phyloP scores from a whole-genome alignment of 2,888 invertebrate species.

The Cataglyphis cursor region DNA sequence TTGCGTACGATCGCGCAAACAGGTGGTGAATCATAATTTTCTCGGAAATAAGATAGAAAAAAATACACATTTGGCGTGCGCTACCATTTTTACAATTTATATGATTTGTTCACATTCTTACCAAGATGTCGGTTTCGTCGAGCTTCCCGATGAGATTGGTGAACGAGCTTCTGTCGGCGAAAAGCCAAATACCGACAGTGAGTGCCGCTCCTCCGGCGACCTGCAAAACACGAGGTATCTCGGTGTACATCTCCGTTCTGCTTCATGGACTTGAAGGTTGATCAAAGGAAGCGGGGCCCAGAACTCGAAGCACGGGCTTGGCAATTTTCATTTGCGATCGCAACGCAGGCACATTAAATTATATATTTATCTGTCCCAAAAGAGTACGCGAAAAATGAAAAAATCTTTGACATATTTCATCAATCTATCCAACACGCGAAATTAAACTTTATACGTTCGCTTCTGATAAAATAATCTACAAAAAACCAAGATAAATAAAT shows the following conservation, averaged over 20 bases:
- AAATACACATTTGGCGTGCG: neutral
- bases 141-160: conserved; percentile 85
- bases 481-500: too few species aligned
- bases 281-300: conserved; percentile 8
- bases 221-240: conserved; percentile 83
- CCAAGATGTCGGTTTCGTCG: conserved; percentile 80
- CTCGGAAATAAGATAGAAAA: neutral
- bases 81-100: neutral
- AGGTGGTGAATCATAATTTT: conserved; percentile 10
- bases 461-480: neutral
- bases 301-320: neutral
- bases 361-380: neutral
- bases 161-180: conserved; percentile 90
- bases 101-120: conserved; percentile 66
- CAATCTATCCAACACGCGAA: neutral
- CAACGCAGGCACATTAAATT: neutral
- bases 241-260: conserved; percentile 52
- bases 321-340: neutral
- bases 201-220: conserved; percentile 89
- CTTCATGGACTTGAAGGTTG: conserved; percentile 46
- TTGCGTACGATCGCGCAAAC: neutral
- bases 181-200: conserved; percentile 91
- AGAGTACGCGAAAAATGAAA: neutral
- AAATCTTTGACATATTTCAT: neutral
- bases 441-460: neutral